Evolutionary conservation across 64 coral and sea anemone species (phyloP), one percentile per base, ranked within the genome.

Genomic region (Actinia equina): DNA sequence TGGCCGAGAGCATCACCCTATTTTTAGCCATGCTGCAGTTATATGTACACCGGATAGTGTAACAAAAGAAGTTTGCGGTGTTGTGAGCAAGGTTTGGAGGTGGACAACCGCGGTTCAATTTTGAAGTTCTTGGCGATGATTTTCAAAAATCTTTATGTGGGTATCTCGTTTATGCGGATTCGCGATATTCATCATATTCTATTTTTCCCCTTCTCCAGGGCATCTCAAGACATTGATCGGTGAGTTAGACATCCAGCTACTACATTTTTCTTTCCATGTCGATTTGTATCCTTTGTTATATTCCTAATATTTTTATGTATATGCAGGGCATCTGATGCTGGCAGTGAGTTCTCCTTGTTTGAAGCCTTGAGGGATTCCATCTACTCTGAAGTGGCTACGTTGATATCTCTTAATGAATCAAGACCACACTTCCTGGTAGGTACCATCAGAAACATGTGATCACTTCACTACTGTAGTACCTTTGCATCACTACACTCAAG

Each of bases 401-500:
- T 99, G 10, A 99, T 99, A 90, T 99, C 97, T 77, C 86, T 95
- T 2, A 99, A 99, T 88, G 97, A 99, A 83, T 99, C 97, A 76
- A 92, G 97, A 82, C 97, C 97, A 19, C 97, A 99, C 89, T 99
- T 99, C 58, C 85, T 99, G 97, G 97, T 99, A 65, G 82, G 97
- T 46, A 45, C 15, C 55, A 57, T 84, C 25, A 74, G 62, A 49
- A 49, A 49, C 4, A 49, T 49, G 4, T 49, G 4, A 49, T 49
- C 7, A 37, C 46, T 6, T 49, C 46, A 8, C 46, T 49, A 49
- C 46, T 49, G 46, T 49, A 49, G 46, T 49, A 49, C 46, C 7
- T 4, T 49, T 49, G 46, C 7, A 49, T 49, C 7, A 49, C 46
- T 49, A 49, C 46, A 49, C 7, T 49, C 46, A 49, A 49, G 46